A percentile compares a stretch with the other conserved stretches of the same genome.
These are phyloP conservation scores for Chouioia cunea DNA, from an alignment of 2,888 invertebrate genomes.

Conservation along the genomic window DNA sequence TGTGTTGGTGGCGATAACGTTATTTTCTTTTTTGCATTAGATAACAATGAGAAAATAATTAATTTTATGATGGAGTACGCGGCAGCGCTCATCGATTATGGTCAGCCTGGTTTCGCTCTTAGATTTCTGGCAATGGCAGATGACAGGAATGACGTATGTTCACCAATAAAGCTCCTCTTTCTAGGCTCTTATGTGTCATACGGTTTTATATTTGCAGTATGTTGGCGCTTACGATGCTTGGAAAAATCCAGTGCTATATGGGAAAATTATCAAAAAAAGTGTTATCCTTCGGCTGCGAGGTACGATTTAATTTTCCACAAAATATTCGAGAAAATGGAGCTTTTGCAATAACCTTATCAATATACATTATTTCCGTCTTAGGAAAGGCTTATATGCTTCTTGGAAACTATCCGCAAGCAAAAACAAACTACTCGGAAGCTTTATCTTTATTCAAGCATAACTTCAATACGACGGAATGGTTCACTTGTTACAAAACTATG, in stretches of 20 bases:
- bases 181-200: background rate
- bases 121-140: conserved; percentile 55
- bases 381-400: conserved; percentile 53
- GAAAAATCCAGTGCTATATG: conserved; percentile 18
- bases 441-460: conserved; percentile 28
- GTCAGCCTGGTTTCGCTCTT: conserved; percentile 60
- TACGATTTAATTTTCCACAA: conserved; percentile 20
- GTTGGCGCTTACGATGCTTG: conserved; percentile 13
- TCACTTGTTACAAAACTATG: conserved; percentile 40
- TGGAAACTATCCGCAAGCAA: conserved; percentile 53
- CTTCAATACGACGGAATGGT: background rate
- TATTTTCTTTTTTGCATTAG: conserved; percentile 23
- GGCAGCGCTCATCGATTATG: conserved; percentile 58
- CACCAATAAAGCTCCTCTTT: too few species aligned
- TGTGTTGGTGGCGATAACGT: too few species aligned
- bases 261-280: conserved; percentile 40
- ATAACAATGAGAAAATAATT: conserved; percentile 52
- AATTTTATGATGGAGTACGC: conserved; percentile 62
- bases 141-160: conserved; percentile 49
- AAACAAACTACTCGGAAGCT: conserved; percentile 50
- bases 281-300: conserved; percentile 49
- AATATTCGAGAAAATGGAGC: too few species aligned
- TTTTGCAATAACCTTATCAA: background rate
- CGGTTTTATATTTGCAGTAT: conserved; percentile 30
- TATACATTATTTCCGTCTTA: conserved; percentile 34